Evolutionary conservation across 2,888 invertebrate species (phyloP), one percentile per base, ranked within the genome.

Genomic region (Orthonevra nobilis): DNA sequence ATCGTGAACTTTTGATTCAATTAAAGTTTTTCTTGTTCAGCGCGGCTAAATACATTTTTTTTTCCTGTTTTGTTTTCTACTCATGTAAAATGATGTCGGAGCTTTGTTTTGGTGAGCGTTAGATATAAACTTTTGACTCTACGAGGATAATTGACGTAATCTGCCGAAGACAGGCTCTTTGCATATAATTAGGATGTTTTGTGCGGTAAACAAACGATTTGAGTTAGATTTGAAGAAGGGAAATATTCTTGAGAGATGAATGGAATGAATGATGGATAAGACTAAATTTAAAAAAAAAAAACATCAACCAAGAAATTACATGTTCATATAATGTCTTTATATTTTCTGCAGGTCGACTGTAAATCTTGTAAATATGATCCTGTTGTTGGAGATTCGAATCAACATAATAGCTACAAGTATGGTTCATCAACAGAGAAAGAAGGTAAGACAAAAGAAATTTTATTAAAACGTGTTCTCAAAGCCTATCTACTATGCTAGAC

Each of bases 311-410:
- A 17, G n/a, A 10, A 10, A 9, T 12, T 10, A n/a, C n/a, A n/a
- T n/a, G n/a, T n/a, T n/a, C n/a, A n/a, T n/a, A n/a, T n/a, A n/a
- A n/a, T n/a, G 12, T 54, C 5, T 32, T 15, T 12, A 6, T 12
- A 17, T 10, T 32, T 14, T 10, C 84, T 85, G 15, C 81, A 88
- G 88, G 81, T 85, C 72, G 86, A 84, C 81, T 89, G 87, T 82
- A 88, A 85, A 81, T 82, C 84, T 82, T 89, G 88, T 83, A 87
- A 88, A 83, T 89, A 88, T 75, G 88, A 88, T 82, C 84, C 84
- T 61, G 84, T 88, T 54, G 85, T 84, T 73, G 85, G 84, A 23
- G 87, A 88, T 73, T 85, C 86, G 26, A 86, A 84, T 82, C 82
- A 85, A 17, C 86, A 84, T 42, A 85, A 85, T 54, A 84, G 84